Evolutionary conservation across 2,797 vertebrate species (phyloP).

Genomic region (Helostoma temminkii): DNA sequence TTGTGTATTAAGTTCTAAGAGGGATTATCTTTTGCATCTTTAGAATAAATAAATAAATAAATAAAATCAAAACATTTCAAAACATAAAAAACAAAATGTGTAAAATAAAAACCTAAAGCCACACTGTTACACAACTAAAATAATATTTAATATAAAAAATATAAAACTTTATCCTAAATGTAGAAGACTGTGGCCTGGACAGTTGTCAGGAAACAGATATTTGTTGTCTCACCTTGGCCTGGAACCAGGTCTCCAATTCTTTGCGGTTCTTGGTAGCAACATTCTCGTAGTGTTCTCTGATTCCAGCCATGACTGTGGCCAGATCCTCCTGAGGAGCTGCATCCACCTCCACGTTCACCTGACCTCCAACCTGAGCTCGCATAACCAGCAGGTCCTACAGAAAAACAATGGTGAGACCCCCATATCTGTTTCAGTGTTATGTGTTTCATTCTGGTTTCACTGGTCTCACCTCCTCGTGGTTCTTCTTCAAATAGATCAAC

Average conservation of each 20-base stretch:
- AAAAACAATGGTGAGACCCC: neutral
- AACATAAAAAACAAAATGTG: no score
- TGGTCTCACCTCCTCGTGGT: conserved; percentile 88
- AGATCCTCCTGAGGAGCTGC: conserved; percentile 87
- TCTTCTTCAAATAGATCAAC: conserved; percentile 88
- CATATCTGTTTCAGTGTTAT: neutral
- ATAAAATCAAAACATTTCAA: no score
- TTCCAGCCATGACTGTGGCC: conserved; percentile 79
- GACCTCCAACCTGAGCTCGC: conserved; percentile 82
- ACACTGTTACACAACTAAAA: no score
- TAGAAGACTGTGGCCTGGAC: neutral
- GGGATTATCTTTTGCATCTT: no score
- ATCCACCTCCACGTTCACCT: conserved; percentile 92
- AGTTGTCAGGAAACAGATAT: neutral
- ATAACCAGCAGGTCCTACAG: conserved; percentile 81
- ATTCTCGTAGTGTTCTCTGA: conserved; percentile 90
- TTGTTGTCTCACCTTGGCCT: conserved; percentile 83
- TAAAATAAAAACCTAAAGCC: no score
- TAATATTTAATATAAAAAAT: neutral
- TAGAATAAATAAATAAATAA: no score
- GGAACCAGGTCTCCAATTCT: conserved; percentile 91
- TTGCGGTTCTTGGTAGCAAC: conserved; percentile 86
- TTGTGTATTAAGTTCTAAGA: no score
- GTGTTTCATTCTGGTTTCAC: rapidly evolving
- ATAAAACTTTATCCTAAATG: neutral